Evolutionary conservation across 2,113 vertebrate genomes (phyloP), one percentile per base, ranked within the genome.

Genomic region (Okapia johnstoni): DNA sequence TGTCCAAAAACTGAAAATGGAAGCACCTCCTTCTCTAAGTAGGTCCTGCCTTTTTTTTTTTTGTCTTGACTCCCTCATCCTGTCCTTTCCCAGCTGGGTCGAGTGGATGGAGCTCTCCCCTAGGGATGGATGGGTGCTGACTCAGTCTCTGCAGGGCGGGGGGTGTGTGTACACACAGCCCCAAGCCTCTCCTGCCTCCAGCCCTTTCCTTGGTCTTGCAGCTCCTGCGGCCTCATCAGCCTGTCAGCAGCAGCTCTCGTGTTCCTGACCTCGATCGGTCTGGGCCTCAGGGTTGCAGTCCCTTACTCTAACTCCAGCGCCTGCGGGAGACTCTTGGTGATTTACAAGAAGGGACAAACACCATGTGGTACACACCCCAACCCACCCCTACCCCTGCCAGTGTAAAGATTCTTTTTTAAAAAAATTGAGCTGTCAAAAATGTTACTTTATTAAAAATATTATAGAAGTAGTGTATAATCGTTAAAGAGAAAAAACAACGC

Each of bases 301-400:
- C 16, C 52, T 28, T 92, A 11, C 40, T 2, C 6, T 81, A 26
- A 58, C 25, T 30, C 33, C n/a, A 15, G 43, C 46, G 85, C 46
- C 36, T 58, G 2, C 81, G 33, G 46, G 12, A 70, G 6, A 14
- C 66, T n/a, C 17, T 60, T 70, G 50, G 85, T 12, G 12, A 14
- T 14, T 55, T 76, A 8, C 40, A 50, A 33, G n/a, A 79, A 46
- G 58, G 57, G 60, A 16, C 52, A 61, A 40, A 46, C 52, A 58
- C 0, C n/a, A 77, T 1, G 1, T 61, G 40, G 28, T n/a, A 5
- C 13, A 6, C 28, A 12, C 2, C 33, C 63, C 17, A 11, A 8
- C 33, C 61, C 4, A 19, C 33, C 12, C 2, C 19, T 3, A 1
- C 28, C 30, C 86, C 12, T 2, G 0, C 15, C 26, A 46, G 46